Percentiles rank a stretch among this genome's conserved stretches.
Evolutionary conservation across 2,888 invertebrate species (phyloP).

Genomic region (Cremastinae sp.): DNA sequence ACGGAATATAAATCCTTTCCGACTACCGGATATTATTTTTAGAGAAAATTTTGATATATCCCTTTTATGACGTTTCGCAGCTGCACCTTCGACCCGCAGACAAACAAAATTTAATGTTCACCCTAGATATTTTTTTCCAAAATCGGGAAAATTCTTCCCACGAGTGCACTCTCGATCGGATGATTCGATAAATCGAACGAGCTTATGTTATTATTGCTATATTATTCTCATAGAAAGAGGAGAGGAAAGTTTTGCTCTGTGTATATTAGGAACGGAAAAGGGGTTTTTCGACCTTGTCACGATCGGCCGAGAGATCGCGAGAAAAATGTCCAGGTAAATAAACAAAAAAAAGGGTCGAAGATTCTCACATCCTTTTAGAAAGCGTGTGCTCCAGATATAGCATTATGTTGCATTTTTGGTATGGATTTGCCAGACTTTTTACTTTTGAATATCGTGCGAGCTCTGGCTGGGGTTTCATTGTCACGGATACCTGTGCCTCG

Average conservation of each 20-base stretch:
- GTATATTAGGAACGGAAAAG: slow-evolving; percentile 21
- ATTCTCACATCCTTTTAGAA: slow-evolving; percentile 13
- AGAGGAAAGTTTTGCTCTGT: slow-evolving; percentile 34
- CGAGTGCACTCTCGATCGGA: slow-evolving; percentile 51
- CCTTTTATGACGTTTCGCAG: slow-evolving; percentile 39
- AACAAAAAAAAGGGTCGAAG: slow-evolving; percentile 25
- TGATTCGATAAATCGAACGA: slow-evolving; percentile 53
- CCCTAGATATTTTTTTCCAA: slow-evolving; percentile 30
- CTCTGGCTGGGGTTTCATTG: slow-evolving; percentile 38
- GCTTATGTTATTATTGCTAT: neutral
- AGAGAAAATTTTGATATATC: slow-evolving; percentile 39
- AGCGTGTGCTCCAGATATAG: slow-evolving; percentile 49
- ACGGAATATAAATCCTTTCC: neutral
- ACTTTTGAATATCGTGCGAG: neutral
- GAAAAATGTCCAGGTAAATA: slow-evolving; percentile 26
- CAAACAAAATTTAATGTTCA: slow-evolving; percentile 8
- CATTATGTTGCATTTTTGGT: slow-evolving; percentile 34
- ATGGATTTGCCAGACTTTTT: slow-evolving; percentile 28
- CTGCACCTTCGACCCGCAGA: slow-evolving; percentile 20
- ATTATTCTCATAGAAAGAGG: slow-evolving; percentile 34
- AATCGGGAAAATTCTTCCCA: slow-evolving; percentile 51
- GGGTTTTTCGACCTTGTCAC: slow-evolving; percentile 50
- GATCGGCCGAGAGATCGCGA: slow-evolving; percentile 15
- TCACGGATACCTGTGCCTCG: slow-evolving; percentile 57
- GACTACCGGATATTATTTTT: slow-evolving; percentile 54